Conservation (phyloP, 2,113 vertebrate species). For the Poecile atricapillus region DNA sequence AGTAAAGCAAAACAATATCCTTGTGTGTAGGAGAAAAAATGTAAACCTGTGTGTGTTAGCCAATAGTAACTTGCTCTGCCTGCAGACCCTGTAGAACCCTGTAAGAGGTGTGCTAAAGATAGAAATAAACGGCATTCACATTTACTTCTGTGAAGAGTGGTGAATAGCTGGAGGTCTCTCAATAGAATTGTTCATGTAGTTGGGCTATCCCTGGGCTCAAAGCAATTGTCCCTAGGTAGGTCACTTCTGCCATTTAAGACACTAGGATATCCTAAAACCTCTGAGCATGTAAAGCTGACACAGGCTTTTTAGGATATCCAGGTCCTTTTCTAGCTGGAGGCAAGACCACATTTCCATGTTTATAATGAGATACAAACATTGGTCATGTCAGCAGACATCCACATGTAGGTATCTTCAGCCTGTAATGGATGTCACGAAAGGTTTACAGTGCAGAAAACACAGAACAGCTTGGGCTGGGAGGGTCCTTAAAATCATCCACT, state of each 20-base stretch:
- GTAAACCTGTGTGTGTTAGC: too few relatives aligned
- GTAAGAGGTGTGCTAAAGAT: too few relatives aligned
- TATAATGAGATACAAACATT: background rate
- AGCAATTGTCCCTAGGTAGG: background rate
- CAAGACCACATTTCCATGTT: background rate
- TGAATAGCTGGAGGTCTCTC: too few relatives aligned
- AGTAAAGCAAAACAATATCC: too few relatives aligned
- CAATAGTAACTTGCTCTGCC: too few relatives aligned
- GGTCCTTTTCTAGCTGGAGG: background rate
- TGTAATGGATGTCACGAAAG: background rate
- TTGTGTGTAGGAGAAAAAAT: too few relatives aligned
- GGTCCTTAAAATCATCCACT: background rate
- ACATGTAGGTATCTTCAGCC: background rate
- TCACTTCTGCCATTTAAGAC: background rate
- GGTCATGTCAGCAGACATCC: background rate
- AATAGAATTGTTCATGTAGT: background rate
- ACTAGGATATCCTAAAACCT: background rate
- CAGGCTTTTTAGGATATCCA: background rate
- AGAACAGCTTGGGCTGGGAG: background rate
- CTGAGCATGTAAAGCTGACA: background rate
- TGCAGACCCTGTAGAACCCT: too few relatives aligned
- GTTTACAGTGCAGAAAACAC: background rate
- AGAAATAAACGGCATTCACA: too few relatives aligned
- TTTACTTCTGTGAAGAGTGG: too few relatives aligned
- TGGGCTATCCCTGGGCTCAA: background rate